Conservation (phyloP, 2,113 vertebrate genomes). For the Pelmatolapia mariae region DNA sequence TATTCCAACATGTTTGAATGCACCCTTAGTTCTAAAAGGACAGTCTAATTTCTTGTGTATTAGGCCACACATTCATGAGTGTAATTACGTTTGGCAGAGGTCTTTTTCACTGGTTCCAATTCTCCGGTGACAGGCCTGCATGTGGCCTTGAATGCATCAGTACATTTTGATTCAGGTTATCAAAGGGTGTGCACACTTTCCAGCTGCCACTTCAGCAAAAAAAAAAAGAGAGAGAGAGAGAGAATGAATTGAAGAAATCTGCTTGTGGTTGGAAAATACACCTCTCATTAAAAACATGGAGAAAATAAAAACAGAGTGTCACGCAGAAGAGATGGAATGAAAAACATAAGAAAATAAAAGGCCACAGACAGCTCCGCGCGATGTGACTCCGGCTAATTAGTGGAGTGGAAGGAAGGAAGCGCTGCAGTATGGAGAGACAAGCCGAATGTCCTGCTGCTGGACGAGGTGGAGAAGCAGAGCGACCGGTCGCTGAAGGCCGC, state of each 20-base stretch:
- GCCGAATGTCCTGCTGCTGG: constrained; percentile 38
- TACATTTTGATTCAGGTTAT: constrained; percentile 31
- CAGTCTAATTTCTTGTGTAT: constrained; percentile 36
- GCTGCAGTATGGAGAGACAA: background rate
- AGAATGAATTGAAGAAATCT: background rate
- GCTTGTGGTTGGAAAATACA: background rate
- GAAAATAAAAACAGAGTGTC: constrained; percentile 25
- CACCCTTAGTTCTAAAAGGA: constrained; percentile 26
- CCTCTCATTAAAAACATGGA: constrained; percentile 52
- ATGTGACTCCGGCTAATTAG: constrained; percentile 43
- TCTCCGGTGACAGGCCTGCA: background rate
- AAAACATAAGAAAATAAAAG: background rate
- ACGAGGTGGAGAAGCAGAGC: background rate
- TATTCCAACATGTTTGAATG: constrained; percentile 32
- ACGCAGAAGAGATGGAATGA: background rate
- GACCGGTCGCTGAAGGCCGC: background rate
- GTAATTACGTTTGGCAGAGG: constrained; percentile 41
- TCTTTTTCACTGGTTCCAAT: background rate
- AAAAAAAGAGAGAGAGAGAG: background rate
- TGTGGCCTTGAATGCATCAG: constrained; percentile 26
- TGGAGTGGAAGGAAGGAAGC: background rate
- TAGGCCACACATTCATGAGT: constrained; percentile 27
- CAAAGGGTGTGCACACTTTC: background rate
- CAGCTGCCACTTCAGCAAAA: background rate
- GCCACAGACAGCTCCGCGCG: background rate